phyloP scores from a whole-genome alignment of 2,888 invertebrate genomes.

The Leuctra nigra region DNA sequence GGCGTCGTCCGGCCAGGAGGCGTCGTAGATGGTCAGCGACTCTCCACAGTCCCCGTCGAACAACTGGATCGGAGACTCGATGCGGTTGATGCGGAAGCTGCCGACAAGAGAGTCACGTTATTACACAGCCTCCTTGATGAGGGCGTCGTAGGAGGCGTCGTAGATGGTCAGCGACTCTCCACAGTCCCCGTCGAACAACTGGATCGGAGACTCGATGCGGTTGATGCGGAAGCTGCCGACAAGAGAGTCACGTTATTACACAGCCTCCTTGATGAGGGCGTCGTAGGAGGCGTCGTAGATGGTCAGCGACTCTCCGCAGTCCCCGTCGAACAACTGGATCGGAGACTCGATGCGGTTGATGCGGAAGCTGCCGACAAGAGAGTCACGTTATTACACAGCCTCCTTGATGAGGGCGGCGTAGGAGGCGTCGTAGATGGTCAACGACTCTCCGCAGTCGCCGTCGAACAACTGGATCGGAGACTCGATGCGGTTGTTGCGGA shows the following conservation, averaged over 20 bases:
- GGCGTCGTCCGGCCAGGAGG: conserved; percentile 81
- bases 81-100: conserved; percentile 82
- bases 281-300: conserved; percentile 85
- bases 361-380: conserved; percentile 68
- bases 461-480: conserved; percentile 81
- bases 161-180: conserved; percentile 86
- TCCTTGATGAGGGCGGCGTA: conserved; percentile 84
- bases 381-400: too few relatives aligned
- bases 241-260: too few relatives aligned
- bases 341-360: conserved; percentile 86
- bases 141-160: conserved; percentile 79
- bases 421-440: conserved; percentile 82
- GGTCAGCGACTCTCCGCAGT: conserved; percentile 85
- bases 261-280: conserved; percentile 78
- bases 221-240: conserved; percentile 85
- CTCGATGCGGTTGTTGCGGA: conserved; percentile 82
- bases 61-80: conserved; percentile 78
- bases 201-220: conserved; percentile 80
- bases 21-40: conserved; percentile 83
- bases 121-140: too few relatives aligned
- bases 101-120: conserved; percentile 27
- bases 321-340: conserved; percentile 76
- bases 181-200: conserved; percentile 80
- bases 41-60: conserved; percentile 88
- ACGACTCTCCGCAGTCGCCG: conserved; percentile 83